Base-by-base conservation (phyloP, 2,113 vertebrate genomes). In the Condylura cristata region DNA sequence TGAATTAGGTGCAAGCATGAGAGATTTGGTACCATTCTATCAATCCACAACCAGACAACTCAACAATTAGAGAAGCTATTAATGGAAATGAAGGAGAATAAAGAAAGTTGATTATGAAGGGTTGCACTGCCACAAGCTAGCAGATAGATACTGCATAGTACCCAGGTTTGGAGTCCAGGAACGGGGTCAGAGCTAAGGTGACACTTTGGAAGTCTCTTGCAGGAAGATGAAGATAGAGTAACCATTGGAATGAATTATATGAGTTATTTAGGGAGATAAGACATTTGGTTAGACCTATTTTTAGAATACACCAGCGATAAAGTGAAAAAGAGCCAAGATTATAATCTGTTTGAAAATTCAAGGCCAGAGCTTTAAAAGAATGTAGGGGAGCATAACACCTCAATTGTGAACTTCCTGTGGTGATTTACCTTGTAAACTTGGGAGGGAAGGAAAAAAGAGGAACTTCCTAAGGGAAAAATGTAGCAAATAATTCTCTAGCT, bases 361-460 rank as follows among this genome's bases (percentile, higher is more conserved):
- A 78, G 28, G 61, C 18, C 60, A 6, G 17, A 46, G 30, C 61
- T 53, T 53, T 76, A 70, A 70, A 74, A 90, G 14, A 66, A 75
- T 22, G 32, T 74, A 48, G 17, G 18, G 13, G 41, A 66, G 16
- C 6, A 1, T 74, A 65, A 74, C 20, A 51, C 58, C 41, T 28
- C 80, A 56, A 60, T 30, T 3, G 6, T 65, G 9, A 1, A 14
- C 39, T 76, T 4, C 10, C 3, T 18, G n/a, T 32, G 26, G 56
- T 26, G 26, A 66, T 41, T 70, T 76, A 34, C 18, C 63, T 53
- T 53, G 13, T 13, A 44, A 30, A 60, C 8, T 10, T 32, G 70
- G 41, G 66, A 53, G 18, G 2, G 9, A 34, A 9, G 2, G 0
- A 9, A 0, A 0, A 17, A 26, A 30, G 32, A 58, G n/a, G 53